Base-by-base conservation (phyloP, 1,140 invertebrate species). In the Heliconius nattereri region DNA sequence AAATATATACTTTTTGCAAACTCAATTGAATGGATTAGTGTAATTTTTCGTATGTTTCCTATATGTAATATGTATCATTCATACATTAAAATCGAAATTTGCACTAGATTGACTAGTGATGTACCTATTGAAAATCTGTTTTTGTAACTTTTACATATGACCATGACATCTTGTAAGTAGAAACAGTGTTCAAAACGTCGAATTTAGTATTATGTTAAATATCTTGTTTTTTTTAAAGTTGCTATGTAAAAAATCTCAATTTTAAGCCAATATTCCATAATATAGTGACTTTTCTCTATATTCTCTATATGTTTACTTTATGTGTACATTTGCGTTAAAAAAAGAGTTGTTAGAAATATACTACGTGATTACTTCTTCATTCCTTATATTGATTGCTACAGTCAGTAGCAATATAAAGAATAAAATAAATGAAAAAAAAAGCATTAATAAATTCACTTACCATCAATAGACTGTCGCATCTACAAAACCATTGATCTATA, bases 401-500 rank as follows among this genome's bases (percentile, higher is more conserved):
- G 29, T 32, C 29, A 32, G 29, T 32, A 32, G 29, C 29, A 32
- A 32, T 32, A 32, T 32, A 32, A 32, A 3, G 3, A 32, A 32
- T 32, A 32, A 32, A 40, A 40, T 40, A 40, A 11, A 40, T 40
- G 3, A 40, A 40, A 40, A 45, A 40, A 13, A 13, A 3, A 40
- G 13, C 1, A 45, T 45, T 40, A 45, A 32, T n/a, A 52, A 7
- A 7, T 2, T 7, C 5, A 52, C n/a, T 11, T 6, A 9, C 29
- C 23, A 66, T 26, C 23, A 5, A 49, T 74, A 11, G n/a, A 32
- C 5, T 76, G 57, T 52, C 19, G 23, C 19, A 26, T 83, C 81
- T 85, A 35, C 40, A 66, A 23, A 9, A 20, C 37, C 7, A 7
- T 66, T 85, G 84, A 76, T 91, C 89, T 89, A 40, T 86, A 81